Conservation (phyloP, 2,888 invertebrate genomes). For the Polietes domitor region DNA sequence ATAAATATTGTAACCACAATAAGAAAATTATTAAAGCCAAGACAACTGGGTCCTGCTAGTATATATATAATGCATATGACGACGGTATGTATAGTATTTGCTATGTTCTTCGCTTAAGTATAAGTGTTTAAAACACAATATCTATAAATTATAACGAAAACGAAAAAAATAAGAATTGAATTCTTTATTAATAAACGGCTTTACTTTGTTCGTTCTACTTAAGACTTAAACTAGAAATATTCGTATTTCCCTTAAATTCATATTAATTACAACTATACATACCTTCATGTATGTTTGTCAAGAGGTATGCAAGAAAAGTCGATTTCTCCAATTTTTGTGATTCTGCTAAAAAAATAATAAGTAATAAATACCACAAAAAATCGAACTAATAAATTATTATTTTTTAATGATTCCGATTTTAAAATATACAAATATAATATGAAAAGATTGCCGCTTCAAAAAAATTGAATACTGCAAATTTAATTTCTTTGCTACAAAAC, state of each 20-base stretch:
- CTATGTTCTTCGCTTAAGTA: conserved; percentile 10
- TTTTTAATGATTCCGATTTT: too few relatives aligned
- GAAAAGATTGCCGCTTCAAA: too few relatives aligned
- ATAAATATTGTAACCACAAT: too few relatives aligned
- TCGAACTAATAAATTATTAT: too few relatives aligned
- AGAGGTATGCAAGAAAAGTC: neutral
- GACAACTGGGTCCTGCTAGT: too few relatives aligned
- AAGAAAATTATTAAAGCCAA: too few relatives aligned
- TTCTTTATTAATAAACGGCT: conserved; percentile 44
- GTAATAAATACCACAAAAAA: too few relatives aligned
- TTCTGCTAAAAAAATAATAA: too few relatives aligned
- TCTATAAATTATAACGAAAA: conserved; percentile 50
- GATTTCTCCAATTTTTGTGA: too few relatives aligned
- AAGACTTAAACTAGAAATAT: conserved; percentile 42
- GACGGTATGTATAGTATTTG: conserved; percentile 18
- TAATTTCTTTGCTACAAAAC: too few relatives aligned
- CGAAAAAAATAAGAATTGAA: conserved; percentile 62
- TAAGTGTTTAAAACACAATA: conserved; percentile 61
- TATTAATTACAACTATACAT: conserved; percentile 52
- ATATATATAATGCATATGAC: neutral
- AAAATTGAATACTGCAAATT: too few relatives aligned
- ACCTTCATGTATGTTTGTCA: neutral
- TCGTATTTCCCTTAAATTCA: conserved; percentile 46
- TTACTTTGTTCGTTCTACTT: conserved; percentile 14
- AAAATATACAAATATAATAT: too few relatives aligned